Evolutionary conservation across 2,113 vertebrate genomes (phyloP).

Genomic region (Paradoxurus hermaphroditus): DNA sequence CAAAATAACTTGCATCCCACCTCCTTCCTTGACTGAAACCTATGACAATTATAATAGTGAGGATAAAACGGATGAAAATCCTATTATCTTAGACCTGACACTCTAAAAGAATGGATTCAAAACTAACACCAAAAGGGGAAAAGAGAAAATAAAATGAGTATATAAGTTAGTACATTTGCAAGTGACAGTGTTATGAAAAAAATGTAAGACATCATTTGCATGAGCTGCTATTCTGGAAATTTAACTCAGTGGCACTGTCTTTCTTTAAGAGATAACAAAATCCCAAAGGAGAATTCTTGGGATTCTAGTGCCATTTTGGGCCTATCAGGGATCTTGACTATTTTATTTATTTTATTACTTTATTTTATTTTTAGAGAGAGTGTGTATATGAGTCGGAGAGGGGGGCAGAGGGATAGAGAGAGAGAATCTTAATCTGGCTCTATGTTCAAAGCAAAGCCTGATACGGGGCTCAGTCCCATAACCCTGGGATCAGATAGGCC

Average conservation of each 20-base stretch:
- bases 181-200: neutral
- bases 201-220: neutral
- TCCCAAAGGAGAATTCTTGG: neutral
- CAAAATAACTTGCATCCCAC: neutral
- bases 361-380: too few relatives aligned
- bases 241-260: neutral
- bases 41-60: neutral
- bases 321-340: neutral
- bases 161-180: neutral
- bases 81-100: neutral
- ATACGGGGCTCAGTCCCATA: too few relatives aligned
- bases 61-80: neutral
- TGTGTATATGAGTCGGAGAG: too few relatives aligned
- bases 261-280: neutral
- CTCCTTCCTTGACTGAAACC: neutral
- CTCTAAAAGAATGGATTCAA: neutral
- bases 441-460: too few relatives aligned
- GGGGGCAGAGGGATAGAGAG: too few relatives aligned
- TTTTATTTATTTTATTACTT: too few relatives aligned
- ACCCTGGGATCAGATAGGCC: neutral
- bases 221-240: neutral
- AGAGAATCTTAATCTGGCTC: too few relatives aligned
- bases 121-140: neutral
- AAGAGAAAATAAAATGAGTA: neutral
- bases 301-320: neutral